These are phyloP conservation scores for Melanostigma gelatinosum DNA, from an alignment of 2,113 vertebrate genomes.

Conservation along the genomic window DNA sequence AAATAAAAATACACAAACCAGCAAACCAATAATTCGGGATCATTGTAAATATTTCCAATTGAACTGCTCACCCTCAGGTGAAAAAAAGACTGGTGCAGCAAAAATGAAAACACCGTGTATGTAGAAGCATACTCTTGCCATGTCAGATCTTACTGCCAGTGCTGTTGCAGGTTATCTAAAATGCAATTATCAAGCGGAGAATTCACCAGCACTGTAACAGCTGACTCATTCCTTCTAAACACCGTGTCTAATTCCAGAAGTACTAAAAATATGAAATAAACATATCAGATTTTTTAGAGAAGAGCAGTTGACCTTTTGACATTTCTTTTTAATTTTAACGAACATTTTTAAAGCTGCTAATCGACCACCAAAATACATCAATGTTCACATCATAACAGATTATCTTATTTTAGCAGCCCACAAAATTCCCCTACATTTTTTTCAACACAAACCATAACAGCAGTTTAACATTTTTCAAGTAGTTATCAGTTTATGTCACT, in stretches of 20 bases:
- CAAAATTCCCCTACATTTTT: not conserved
- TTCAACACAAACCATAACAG: not conserved
- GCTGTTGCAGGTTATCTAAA: constrained; percentile 35
- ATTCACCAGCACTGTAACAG: constrained; percentile 32
- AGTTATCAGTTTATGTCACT: too few species aligned
- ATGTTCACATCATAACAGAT: constrained; percentile 5
- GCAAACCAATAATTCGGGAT: constrained; percentile 9
- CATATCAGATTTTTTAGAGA: not conserved
- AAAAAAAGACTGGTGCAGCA: constrained; percentile 32
- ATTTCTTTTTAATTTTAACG: too few species aligned
- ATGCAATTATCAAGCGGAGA: constrained; percentile 44
- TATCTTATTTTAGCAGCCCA: not conserved
- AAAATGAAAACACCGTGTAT: constrained; percentile 47
- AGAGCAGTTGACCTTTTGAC: not conserved
- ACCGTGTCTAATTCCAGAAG: not conserved
- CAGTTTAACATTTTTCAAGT: too few species aligned
- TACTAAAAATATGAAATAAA: not conserved
- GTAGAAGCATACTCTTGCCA: constrained; percentile 19
- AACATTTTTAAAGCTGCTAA: constrained; percentile 3
- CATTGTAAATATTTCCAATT: constrained; percentile 24
- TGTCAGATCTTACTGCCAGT: constrained; percentile 45
- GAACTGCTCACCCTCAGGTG: constrained; percentile 19
- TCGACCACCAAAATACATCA: not conserved
- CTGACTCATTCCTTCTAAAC: constrained; percentile 16
- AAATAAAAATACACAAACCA: constrained; percentile 11